Base-by-base conservation (phyloP, 2,113 vertebrate genomes). In the Oxyruncus cristatus region DNA sequence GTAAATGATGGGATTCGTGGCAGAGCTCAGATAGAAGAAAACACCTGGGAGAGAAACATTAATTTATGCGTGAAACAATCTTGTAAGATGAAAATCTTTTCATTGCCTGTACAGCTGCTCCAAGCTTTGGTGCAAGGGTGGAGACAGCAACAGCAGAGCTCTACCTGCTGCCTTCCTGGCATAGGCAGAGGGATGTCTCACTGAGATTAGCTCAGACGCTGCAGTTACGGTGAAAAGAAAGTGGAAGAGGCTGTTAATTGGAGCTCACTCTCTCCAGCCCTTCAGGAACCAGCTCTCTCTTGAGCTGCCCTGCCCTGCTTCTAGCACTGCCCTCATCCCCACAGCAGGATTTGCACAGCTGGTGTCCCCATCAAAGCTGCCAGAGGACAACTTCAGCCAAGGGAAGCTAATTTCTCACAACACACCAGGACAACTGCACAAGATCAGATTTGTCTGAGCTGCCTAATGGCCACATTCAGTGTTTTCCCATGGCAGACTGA, bases 11-110 rank as follows among this genome's bases (percentile, higher is more conserved):
- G 98, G 98, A 68, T 98, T 98, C 49, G 98, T 97, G 0, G 98
- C 98, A 49, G 98, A 98, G 92, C 98, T 98, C 87, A 98, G 90
- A 41, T 98, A 98, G 96, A 98, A 98, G 93, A 98, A 98, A 79
- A 98, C 97, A 77, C 98, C 98, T 98, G 87, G 13, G 55, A 87
- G 5, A 39, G 28, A 65, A 16, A 44, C 11, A 39, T 12, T 77
- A 4, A 20, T 49, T 70, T 82, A n/a, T 59, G 16, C 28, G 41
- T 74, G 10, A 39, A 49, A 50, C 0, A 0, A 37, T 27, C 32
- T 85, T 50, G 37, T 27, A 41, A 65, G 15, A 82, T 37, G n/a
- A 65, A 83, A 76, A 62, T 5, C 4, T 68, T 49, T 82, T 71
- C 17, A 1, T 84, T 77, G 49, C 30, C 46, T 37, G 8, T 28